Conservation (phyloP, 2,797 vertebrate genomes). For the Galaxias olidus region DNA sequence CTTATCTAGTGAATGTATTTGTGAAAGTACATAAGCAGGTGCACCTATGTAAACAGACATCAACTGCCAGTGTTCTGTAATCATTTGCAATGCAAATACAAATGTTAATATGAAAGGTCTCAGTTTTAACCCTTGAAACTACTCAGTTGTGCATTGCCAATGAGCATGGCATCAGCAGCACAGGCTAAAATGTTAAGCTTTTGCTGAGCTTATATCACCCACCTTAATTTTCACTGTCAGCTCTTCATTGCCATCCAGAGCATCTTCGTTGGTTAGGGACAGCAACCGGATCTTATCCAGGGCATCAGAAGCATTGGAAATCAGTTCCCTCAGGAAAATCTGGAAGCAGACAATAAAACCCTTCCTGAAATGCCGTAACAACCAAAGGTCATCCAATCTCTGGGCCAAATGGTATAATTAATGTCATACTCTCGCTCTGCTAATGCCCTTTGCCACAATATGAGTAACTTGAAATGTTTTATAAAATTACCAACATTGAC, state of each 20-base stretch:
- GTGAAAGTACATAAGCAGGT: not conserved
- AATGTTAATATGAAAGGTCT: not conserved
- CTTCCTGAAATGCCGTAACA: no score
- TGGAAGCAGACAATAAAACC: conserved; percentile 36
- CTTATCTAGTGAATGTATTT: not conserved
- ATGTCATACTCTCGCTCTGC: no score
- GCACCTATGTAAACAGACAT: not conserved
- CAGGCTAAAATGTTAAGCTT: not conserved
- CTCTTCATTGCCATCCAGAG: conserved; percentile 84
- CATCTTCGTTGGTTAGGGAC: conserved; percentile 84
- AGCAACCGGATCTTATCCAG: conserved; percentile 87
- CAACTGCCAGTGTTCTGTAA: not conserved
- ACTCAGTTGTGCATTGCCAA: not conserved
- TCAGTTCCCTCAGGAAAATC: conserved; percentile 89
- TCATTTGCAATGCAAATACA: conserved; percentile 41
- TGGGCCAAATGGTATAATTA: no score
- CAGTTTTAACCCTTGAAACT: conserved; percentile 6
- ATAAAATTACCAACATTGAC: no score
- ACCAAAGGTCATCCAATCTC: no score
- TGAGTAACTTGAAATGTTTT: no score
- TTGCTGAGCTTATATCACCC: not conserved
- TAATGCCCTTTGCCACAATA: no score
- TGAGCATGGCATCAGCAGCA: not conserved
- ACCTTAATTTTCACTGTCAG: conserved; percentile 90
- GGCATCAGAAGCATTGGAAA: conserved; percentile 90